These are phyloP conservation scores for Fringilla coelebs DNA, from an alignment of 2,797 vertebrate species.

Conservation along the genomic window DNA sequence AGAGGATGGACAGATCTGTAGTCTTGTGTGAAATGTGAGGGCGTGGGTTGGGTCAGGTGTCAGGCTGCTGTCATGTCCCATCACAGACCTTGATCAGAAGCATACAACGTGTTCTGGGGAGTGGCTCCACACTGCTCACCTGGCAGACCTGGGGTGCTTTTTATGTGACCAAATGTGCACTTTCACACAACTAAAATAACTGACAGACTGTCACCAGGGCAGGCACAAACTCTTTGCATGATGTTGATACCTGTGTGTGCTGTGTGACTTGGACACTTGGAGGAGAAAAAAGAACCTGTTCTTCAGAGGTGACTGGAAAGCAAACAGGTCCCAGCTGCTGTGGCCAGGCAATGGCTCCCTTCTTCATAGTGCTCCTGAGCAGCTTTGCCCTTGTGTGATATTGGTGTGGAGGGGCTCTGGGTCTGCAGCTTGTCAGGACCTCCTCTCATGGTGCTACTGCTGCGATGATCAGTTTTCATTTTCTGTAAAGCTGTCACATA, in stretches of 20 bases:
- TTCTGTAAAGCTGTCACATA: neutral
- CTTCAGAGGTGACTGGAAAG: neutral
- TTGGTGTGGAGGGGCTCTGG: neutral
- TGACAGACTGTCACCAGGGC: neutral
- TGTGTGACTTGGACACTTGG: neutral
- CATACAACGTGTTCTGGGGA: neutral
- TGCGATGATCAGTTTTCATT: neutral
- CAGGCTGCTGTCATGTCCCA: neutral
- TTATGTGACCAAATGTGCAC: neutral
- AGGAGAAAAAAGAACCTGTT: neutral
- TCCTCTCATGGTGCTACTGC: neutral
- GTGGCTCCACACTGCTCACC: neutral
- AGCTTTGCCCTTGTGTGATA: neutral
- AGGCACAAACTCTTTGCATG: rapidly evolving
- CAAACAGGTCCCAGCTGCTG: neutral
- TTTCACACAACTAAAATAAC: neutral
- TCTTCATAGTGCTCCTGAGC: neutral
- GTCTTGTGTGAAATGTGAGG: neutral
- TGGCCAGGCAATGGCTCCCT: rapidly evolving
- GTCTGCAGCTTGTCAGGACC: neutral
- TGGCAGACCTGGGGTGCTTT: neutral
- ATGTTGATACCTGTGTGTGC: neutral
- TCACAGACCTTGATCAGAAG: neutral
- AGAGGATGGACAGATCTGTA: neutral
- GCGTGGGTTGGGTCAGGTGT: neutral